Base-by-base conservation (phyloP, 1,140 invertebrate genomes). In the Drosophila neocordata region DNA sequence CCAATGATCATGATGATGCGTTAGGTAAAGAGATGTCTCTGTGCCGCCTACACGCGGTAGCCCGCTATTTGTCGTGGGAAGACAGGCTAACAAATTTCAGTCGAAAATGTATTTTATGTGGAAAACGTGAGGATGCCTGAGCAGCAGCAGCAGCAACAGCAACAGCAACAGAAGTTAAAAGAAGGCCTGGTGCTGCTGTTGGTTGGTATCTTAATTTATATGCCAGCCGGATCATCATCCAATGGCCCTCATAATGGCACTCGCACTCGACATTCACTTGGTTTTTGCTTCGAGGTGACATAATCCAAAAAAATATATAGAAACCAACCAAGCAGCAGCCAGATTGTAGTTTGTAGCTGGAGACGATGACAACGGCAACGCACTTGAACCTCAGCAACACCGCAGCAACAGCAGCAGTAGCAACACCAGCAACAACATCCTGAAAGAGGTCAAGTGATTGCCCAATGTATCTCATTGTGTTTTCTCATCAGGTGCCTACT, bases 371-470 rank as follows among this genome's bases (percentile, higher is more conserved):
- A 48, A 48, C 41, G 53, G 74, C 69, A 63, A 75, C 77, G 78
- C 81, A 78, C 81, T 85, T 87, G 81, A 87, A 87, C 80, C 72
- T 71, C 51, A 55, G 13, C 66, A 66, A 34, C 63, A 48, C 51
- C 48, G 13, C 66, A 66, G 24, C 63, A 48, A 37, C 60, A 38
- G 4, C 61, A 48, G 27, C 41, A 57, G 4, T 44, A 41, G 0
- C 57, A 66, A 20, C 59, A 60, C 4, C 61, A 77, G 75, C 81
- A 87, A 88, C 83, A 88, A 84, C 76, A 88, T 88, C 83, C 83
- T 88, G 83, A 88, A 88, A 88, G 84, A 88, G 83, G 83, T 88
- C 83, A 88, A 88, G 79, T 79, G 76, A 87, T 87, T 87, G 79
- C 69, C 73, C 83, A 84, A 84, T 81, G 65, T 72, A 79, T 88